phyloP scores from a whole-genome alignment of 1,140 invertebrate genomes.

The Manduca sexta region DNA sequence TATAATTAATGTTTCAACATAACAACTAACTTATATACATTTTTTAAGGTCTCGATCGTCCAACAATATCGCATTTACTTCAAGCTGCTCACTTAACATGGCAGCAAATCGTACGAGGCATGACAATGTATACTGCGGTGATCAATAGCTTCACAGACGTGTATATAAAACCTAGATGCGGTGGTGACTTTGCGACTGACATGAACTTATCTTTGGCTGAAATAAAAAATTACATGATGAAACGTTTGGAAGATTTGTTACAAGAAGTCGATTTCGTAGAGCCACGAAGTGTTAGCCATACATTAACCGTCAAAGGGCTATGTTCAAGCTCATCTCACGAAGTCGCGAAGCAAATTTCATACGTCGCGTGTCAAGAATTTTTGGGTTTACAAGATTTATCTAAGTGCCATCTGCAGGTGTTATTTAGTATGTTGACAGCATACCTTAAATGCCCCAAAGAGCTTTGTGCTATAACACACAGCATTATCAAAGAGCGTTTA shows the following conservation, averaged over 20 bases:
- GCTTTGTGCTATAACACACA: constrained; percentile 17
- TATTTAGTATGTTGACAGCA: constrained; percentile 31
- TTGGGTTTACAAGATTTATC: constrained; percentile 3
- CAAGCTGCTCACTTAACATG: constrained; percentile 77
- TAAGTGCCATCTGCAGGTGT: constrained; percentile 12
- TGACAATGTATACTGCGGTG: constrained; percentile 71
- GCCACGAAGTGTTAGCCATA: constrained; percentile 26
- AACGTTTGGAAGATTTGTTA: constrained; percentile 43
- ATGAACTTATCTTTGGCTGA: constrained; percentile 53
- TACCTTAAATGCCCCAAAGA: constrained; percentile 38
- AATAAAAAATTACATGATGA: constrained; percentile 66
- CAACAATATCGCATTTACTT: constrained; percentile 76
- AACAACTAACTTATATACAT: neutral
- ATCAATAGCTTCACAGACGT: constrained; percentile 77
- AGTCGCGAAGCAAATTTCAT: constrained; percentile 44
- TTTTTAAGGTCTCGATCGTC: constrained; percentile 70
- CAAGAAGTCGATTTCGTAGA: constrained; percentile 20
- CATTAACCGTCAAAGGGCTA: constrained; percentile 47
- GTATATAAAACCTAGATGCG: constrained; percentile 78
- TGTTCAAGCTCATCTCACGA: constrained; percentile 36
- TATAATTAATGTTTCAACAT: neutral
- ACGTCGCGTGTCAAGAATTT: constrained; percentile 25
- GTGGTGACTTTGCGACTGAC: constrained; percentile 66
- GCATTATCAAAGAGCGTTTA: constrained; percentile 21
- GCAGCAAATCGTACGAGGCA: constrained; percentile 78